Evolutionary conservation across 2,113 vertebrate genomes (phyloP), one percentile per base, ranked within the genome.

Genomic region (Grantiella picta): DNA sequence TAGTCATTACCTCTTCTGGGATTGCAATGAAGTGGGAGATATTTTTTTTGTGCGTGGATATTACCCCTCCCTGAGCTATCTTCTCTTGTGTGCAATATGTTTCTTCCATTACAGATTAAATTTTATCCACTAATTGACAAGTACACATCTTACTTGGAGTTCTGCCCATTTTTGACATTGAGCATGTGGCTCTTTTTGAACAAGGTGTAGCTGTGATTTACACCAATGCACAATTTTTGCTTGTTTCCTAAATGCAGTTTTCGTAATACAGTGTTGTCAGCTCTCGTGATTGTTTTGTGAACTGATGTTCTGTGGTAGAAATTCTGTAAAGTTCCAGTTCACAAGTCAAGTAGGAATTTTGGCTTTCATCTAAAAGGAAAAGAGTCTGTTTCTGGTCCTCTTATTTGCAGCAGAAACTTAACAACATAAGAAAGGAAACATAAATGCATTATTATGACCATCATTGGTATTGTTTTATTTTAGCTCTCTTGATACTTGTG

Each of bases 51-150:
- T 52, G 29, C 29, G 40, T 22, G 64, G 16, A n/a, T 70, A 20
- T 52, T 73, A 69, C 60, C 59, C 66, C 28, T 85, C 64, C 56
- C 68, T 33, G 50, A 80, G n/a, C 75, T 49, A 29, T 76, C 36
- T 82, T 31, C 23, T 23, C 4, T 27, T 28, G 12, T 28, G 12
- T 18, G 61, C 86, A 47, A 13, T 69, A 44, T 49, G 87, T 57
- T 93, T 90, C 61, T 89, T 83, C 73, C n/a, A 53, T 71, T 82
- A 79, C 64, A 45, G 42, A 50, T 71, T 63, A 52, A 17, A 38
- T 82, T 93, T 90, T 64, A 77, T 79, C 88, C 35, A 6, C 40
- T 91, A 92, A 86, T 92, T 95, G 86, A 87, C 56, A 63, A 90
- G 80, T 64, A 86, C 31, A 20, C 42, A 33, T 75, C 93, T 94